phyloP scores from a whole-genome alignment of 2,113 vertebrate species.

The Ceyx cyanopectus region DNA sequence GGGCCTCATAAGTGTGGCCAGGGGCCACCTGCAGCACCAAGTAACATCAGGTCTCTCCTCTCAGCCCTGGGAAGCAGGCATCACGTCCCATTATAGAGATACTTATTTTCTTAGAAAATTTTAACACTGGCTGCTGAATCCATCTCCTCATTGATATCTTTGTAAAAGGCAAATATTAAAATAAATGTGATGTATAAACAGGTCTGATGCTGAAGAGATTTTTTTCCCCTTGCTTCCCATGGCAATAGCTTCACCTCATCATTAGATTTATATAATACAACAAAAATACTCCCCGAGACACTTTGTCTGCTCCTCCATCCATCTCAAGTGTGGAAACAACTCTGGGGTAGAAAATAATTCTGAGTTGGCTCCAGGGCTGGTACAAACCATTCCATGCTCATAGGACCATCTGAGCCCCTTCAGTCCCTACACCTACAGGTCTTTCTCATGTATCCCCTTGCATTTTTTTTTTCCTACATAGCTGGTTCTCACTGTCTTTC shows the following conservation, averaged over 20 bases:
- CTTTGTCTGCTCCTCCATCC: not conserved
- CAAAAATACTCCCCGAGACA: not conserved
- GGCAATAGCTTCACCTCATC: not conserved
- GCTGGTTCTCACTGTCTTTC: not conserved
- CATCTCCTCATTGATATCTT: not conserved
- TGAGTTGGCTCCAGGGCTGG: not conserved
- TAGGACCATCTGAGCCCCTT: not conserved
- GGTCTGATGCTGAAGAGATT: not conserved
- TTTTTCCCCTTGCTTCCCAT: not conserved
- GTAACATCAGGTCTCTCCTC: not conserved
- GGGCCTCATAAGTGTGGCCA: not conserved
- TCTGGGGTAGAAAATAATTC: accelerated
- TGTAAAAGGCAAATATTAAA: not conserved
- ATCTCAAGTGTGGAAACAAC: accelerated
- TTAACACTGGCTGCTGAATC: not conserved
- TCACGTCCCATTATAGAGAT: not conserved
- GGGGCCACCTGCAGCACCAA: not conserved
- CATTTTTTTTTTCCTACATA: accelerated
- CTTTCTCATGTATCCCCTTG: not conserved
- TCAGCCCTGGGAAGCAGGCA: not conserved
- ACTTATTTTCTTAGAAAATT: not conserved
- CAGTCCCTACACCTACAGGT: not conserved
- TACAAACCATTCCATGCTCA: not conserved
- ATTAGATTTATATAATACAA: not conserved
- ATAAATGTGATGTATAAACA: not conserved